Conservation (phyloP, 23 tunicate genomes). For the Halocynthia roretzi region DNA sequence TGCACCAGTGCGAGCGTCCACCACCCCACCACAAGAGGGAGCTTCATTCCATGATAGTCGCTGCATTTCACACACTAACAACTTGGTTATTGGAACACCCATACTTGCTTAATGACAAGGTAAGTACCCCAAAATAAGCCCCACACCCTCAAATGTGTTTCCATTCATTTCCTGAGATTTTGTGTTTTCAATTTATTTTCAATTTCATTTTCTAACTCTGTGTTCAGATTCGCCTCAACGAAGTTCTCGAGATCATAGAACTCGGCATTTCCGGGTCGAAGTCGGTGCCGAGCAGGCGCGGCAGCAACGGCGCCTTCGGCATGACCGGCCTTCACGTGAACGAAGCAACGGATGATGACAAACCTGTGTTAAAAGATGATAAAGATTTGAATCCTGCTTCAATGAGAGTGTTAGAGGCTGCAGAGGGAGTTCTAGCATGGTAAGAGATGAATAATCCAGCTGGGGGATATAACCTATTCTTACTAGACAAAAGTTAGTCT, state of each 20-base stretch:
- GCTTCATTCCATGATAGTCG: slow-evolving; percentile 83
- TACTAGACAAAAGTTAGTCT: neutral
- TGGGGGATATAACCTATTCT: neutral
- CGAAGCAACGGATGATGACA: slow-evolving; percentile 1
- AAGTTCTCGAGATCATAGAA: slow-evolving; percentile 81
- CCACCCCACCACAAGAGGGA: slow-evolving; percentile 88
- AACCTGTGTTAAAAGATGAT: slow-evolving; percentile 62
- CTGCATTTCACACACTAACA: slow-evolving; percentile 81
- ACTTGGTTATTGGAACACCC: slow-evolving; percentile 90
- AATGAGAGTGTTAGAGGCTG: slow-evolving; percentile 84
- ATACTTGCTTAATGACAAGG: slow-evolving; percentile 73
- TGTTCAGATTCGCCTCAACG: slow-evolving; percentile 56
- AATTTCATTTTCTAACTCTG: neutral
- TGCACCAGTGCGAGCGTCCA: slow-evolving; percentile 70
- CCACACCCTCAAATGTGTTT: too few relatives aligned
- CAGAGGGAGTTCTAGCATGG: slow-evolving; percentile 72
- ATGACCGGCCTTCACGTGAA: neutral
- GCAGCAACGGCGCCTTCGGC: slow-evolving; percentile 7
- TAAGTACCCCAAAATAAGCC: slow-evolving; percentile 4
- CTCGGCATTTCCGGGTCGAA: slow-evolving; percentile 93
- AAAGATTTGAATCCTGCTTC: slow-evolving; percentile 86
- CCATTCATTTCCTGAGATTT: neutral
- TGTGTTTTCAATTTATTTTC: neutral
- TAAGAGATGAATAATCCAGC: slow-evolving; percentile 1
- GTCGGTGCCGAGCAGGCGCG: slow-evolving; percentile 48